These are phyloP conservation scores for Plotosus lineatus DNA, from an alignment of 2,113 vertebrate species.

Conservation along the genomic window DNA sequence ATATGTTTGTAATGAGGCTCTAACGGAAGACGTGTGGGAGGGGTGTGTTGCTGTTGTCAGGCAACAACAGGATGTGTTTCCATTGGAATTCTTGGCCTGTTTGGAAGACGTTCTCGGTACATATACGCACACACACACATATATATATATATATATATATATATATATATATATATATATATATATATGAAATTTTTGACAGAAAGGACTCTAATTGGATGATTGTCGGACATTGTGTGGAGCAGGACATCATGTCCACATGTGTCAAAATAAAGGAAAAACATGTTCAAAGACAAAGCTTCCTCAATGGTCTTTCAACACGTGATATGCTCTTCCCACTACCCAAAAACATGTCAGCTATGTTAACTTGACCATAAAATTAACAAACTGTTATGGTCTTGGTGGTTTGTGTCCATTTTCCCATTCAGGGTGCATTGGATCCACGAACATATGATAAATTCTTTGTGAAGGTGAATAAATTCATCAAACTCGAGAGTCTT, in stretches of 20 bases:
- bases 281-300: too few species aligned
- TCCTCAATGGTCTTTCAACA: too few species aligned
- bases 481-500: not conserved
- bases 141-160: too few species aligned
- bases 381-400: not conserved
- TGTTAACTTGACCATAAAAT: not conserved
- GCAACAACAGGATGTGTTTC: not conserved
- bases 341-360: not conserved
- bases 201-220: not conserved
- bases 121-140: too few species aligned
- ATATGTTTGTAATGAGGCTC: conserved; percentile 10
- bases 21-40: not conserved
- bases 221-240: not conserved
- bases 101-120: too few species aligned
- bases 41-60: not conserved
- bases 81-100: not conserved
- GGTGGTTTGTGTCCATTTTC: not conserved
- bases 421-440: not conserved
- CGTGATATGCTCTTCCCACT: not conserved
- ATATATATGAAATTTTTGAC: too few species aligned
- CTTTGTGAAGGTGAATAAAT: not conserved
- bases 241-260: not conserved
- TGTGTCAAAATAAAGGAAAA: not conserved
- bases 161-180: too few species aligned
- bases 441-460: not conserved